phyloP scores from a whole-genome alignment of 2,797 vertebrate genomes.

The Taeniopygia guttata region DNA sequence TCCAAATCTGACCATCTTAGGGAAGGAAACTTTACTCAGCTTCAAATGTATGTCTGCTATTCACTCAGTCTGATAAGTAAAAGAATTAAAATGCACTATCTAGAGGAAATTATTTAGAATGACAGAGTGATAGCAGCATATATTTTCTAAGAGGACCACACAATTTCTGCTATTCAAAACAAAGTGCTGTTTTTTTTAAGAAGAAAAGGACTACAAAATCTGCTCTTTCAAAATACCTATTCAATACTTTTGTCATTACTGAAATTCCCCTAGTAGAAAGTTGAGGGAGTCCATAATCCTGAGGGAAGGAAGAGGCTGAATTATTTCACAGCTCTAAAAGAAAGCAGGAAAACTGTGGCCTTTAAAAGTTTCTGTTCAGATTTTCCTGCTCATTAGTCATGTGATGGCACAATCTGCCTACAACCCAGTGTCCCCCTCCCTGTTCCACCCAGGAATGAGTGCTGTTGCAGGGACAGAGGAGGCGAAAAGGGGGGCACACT shows the following conservation, averaged over 20 bases:
- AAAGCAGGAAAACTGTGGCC: background rate
- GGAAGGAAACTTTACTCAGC: background rate
- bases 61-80: background rate
- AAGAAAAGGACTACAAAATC: background rate
- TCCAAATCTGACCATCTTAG: background rate
- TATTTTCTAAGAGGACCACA: background rate
- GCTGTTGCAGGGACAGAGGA: background rate
- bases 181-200: background rate
- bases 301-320: background rate
- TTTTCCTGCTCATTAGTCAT: slow-evolving; percentile 17
- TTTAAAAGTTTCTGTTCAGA: background rate
- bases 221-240: background rate
- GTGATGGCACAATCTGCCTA: background rate
- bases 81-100: background rate
- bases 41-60: background rate
- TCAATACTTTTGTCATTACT: background rate
- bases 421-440: background rate
- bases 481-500: accelerated
- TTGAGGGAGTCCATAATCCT: background rate
- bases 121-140: background rate
- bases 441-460: background rate
- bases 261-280: background rate
- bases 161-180: background rate
- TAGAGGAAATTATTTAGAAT: background rate
- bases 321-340: background rate